Percentiles rank a stretch among this genome's conserved stretches.
These are phyloP conservation scores for Ernsta delagoae DNA, from an alignment of 2,888 invertebrate species.

Conservation along the genomic window DNA sequence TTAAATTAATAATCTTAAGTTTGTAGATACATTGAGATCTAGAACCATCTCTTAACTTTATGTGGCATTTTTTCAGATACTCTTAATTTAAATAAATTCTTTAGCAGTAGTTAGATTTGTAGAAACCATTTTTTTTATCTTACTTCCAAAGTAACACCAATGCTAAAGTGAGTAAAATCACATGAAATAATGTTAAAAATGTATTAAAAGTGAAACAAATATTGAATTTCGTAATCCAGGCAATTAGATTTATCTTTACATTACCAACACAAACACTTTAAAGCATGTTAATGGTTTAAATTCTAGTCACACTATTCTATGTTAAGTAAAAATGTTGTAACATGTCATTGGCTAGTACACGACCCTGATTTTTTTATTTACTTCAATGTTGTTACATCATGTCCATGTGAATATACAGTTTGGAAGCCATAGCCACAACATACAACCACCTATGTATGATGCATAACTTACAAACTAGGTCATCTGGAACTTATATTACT, in stretches of 20 bases:
- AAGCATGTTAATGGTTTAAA: neutral
- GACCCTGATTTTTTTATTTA: conserved; percentile 1
- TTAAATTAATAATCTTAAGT: neutral
- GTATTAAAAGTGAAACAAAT: too few species aligned
- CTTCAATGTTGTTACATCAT: neutral
- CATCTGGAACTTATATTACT: too few species aligned
- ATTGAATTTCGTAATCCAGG: too few species aligned
- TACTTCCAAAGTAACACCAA: too few species aligned
- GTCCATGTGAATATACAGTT: neutral
- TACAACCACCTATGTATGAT: neutral
- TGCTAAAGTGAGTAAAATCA: too few species aligned
- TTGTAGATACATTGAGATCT: neutral
- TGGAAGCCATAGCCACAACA: neutral
- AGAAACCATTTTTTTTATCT: too few species aligned
- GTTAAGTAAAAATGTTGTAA: neutral
- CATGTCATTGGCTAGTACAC: neutral
- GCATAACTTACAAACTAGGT: too few species aligned
- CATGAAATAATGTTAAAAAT: too few species aligned
- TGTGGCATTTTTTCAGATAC: too few species aligned
- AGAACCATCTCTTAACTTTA: neutral
- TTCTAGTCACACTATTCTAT: conserved; percentile 4
- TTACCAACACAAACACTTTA: neutral
- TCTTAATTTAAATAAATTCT: too few species aligned
- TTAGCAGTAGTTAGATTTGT: too few species aligned
- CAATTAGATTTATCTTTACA: neutral